phyloP scores from a whole-genome alignment of 2,888 invertebrate species.

The Plemyria rubiginata region DNA sequence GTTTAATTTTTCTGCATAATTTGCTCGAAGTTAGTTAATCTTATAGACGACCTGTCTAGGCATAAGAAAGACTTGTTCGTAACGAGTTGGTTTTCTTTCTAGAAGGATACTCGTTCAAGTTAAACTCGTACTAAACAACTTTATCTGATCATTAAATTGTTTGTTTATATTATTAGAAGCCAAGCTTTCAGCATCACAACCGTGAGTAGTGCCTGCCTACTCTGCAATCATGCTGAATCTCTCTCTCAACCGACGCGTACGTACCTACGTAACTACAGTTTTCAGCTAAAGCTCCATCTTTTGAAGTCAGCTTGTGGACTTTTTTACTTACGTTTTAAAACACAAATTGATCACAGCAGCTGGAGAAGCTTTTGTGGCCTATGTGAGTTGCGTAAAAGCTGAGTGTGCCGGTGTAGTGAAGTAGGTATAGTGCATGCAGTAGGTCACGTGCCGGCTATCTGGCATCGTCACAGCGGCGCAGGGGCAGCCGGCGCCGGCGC shows the following conservation, averaged over 20 bases:
- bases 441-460: slow-evolving; percentile 35
- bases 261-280: slow-evolving; percentile 9
- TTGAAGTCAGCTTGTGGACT: background rate
- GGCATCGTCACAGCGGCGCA: slow-evolving; percentile 29
- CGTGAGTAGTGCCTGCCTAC: slow-evolving; percentile 5
- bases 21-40: too few species aligned
- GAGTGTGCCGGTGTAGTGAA: slow-evolving; percentile 10
- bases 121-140: background rate
- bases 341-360: slow-evolving; percentile 4
- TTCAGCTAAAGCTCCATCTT: background rate
- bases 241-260: background rate
- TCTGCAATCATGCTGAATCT: slow-evolving; percentile 17
- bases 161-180: slow-evolving; percentile 1
- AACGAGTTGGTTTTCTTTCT: too few species aligned
- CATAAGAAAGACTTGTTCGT: too few species aligned
- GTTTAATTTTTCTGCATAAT: too few species aligned
- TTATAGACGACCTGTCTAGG: too few species aligned
- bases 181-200: slow-evolving; percentile 14
- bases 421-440: too few species aligned
- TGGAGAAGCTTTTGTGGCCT: background rate
- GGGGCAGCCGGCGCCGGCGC: slow-evolving; percentile 33
- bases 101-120: too few species aligned
- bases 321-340: background rate
- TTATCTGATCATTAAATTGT: slow-evolving; percentile 3
- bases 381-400: background rate